A percentile compares a stretch with the other conserved stretches of the same genome.
phyloP scores from a whole-genome alignment of 1,140 invertebrate genomes.

The Acromyrmex echinatior region DNA sequence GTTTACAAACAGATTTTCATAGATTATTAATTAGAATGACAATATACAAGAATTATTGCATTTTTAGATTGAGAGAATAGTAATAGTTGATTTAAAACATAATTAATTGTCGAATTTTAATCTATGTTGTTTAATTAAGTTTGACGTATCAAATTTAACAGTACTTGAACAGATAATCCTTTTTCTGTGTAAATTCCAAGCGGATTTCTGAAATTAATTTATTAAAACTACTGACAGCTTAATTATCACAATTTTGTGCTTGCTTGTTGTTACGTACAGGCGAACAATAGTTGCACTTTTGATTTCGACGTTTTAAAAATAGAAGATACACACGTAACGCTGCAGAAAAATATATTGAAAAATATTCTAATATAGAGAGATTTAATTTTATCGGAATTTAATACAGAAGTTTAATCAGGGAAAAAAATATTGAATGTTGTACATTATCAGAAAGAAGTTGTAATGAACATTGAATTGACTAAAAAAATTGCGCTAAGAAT shows the following conservation, averaged over 20 bases:
- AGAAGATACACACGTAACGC: background rate
- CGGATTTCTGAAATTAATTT: constrained; percentile 19
- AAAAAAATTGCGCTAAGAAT: background rate
- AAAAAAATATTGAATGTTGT: constrained; percentile 13
- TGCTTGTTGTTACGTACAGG: background rate
- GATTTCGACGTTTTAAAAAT: constrained; percentile 3
- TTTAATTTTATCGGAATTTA: constrained; percentile 25
- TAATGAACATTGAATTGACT: background rate
- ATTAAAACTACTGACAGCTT: constrained; percentile 8
- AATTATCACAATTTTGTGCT: constrained; percentile 16
- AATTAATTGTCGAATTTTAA: background rate
- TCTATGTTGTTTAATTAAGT: background rate
- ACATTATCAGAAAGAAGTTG: constrained; percentile 11
- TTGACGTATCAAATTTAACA: constrained; percentile 9
- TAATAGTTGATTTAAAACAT: background rate
- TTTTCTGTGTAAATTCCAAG: constrained; percentile 1
- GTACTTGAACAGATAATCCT: background rate
- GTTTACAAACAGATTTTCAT: background rate
- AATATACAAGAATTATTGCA: background rate
- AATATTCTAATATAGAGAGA: background rate
- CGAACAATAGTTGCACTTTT: constrained; percentile 3
- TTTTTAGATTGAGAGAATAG: background rate
- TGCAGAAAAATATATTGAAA: background rate
- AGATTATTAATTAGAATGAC: background rate
- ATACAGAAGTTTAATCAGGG: background rate